phyloP scores from a whole-genome alignment of 2,797 vertebrate genomes.

The Coendou prehensilis region DNA sequence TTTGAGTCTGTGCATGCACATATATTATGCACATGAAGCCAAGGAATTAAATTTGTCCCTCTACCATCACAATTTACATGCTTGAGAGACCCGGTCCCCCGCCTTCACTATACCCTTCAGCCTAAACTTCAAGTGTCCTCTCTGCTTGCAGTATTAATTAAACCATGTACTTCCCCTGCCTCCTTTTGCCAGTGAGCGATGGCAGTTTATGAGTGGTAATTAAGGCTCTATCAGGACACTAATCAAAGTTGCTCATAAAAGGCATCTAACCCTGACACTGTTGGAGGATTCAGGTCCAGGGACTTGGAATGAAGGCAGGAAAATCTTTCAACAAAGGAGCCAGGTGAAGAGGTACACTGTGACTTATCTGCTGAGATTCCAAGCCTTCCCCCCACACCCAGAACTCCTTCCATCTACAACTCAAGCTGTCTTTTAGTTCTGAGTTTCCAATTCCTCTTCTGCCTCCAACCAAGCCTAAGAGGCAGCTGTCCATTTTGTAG shows the following conservation, averaged over 20 bases:
- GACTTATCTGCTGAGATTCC: not conserved
- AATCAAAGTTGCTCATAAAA: conserved; percentile 63
- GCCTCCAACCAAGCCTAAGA: not conserved
- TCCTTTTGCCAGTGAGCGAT: not conserved
- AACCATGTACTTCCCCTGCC: not conserved
- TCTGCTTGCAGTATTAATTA: conserved; percentile 20
- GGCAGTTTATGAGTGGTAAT: conserved; percentile 34
- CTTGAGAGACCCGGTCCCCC: not conserved
- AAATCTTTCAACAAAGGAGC: conserved; percentile 33
- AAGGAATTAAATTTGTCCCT: not conserved
- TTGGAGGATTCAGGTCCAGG: not conserved
- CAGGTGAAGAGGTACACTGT: not conserved
- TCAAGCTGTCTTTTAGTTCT: not conserved
- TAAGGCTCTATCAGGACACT: conserved; percentile 57
- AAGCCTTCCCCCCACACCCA: not conserved
- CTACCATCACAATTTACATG: too few species aligned
- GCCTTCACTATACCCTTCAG: not conserved
- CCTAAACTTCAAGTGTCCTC: not conserved
- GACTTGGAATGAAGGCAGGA: not conserved
- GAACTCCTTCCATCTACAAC: not conserved
- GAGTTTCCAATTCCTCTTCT: not conserved
- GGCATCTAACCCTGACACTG: conserved; percentile 15
- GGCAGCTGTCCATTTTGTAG: not conserved
- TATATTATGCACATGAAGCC: not conserved
- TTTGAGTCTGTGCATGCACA: not conserved